Base-by-base conservation (phyloP, 92 coral and sea anemone species). In the Metridium senile region DNA sequence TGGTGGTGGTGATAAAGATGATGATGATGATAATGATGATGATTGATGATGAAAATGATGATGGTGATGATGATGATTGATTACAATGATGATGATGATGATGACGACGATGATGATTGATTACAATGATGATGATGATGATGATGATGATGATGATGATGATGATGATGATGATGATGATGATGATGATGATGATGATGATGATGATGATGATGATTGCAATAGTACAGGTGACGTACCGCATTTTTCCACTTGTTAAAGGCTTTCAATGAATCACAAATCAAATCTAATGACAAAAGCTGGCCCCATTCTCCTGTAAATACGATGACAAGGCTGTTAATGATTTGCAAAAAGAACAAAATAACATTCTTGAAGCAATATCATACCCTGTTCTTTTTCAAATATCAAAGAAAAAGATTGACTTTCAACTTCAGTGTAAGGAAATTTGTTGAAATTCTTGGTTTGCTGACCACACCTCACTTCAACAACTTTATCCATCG, bases 381-480 rank as follows among this genome's bases (percentile, higher is more conserved):
- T n/a, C n/a, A 49, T 71, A 91, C 97, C 97, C 72, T 91, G 93
- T 34, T 91, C 93, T 80, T 91, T 91, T 56, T 91, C 97, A 86
- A 88, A 89, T 39, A 91, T 89, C 54, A 91, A 77, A 8, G 97
- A 91, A 64, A 91, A 91, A n/a, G 97, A 91, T 74, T 91, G 97
- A 69, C 81, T 61, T 69, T 91, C 90, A 29, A 91, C 97, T 51
- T 91, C 97, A 18, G 87, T 79, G 82, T 91, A 91, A 13, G 97
- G 97, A 51, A 88, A 91, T 84, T 89, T 91, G 79, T 78, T 85
- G 73, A 91, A 91, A 56, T 91, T 91, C 59, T 76, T 88, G 26
- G 97, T 91, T 63, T 91, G 97, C 33, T 91, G 97, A 6, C 97
- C 97, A 86, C 97, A 91, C 31, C 97, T 84, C 19, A 91, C 93